Percentiles rank a stretch among this genome's conserved stretches.
Evolutionary conservation across 2,113 vertebrate genomes (phyloP).

Genomic region (Mungos mungo): DNA sequence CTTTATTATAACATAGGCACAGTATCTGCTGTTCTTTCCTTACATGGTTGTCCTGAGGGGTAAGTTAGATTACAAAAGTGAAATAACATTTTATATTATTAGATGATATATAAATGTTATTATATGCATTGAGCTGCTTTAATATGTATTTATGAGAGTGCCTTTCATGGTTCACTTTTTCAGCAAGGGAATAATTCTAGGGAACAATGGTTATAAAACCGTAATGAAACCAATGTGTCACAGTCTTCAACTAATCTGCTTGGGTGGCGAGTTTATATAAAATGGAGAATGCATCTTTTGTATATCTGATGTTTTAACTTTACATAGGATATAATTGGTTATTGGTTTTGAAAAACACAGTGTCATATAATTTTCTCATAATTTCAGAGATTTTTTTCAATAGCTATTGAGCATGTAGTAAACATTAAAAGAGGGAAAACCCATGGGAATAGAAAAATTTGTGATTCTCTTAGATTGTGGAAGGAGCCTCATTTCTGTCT

Average conservation of each 20-base stretch:
- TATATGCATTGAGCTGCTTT: background rate
- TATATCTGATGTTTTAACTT: conserved; percentile 24
- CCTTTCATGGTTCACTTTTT: conserved; percentile 41
- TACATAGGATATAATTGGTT: background rate
- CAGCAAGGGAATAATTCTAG: conserved; percentile 40
- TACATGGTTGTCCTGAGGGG: background rate
- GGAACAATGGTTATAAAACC: conserved; percentile 42
- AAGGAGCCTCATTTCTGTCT: conserved; percentile 5
- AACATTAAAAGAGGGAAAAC: background rate
- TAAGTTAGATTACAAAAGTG: conserved; percentile 17
- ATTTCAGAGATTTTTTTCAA: background rate
- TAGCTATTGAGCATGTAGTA: background rate
- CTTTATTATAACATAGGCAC: background rate
- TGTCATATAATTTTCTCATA: conserved; percentile 26
- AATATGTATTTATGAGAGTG: conserved; percentile 18
- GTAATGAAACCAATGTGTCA: conserved; percentile 56
- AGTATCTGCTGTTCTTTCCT: background rate
- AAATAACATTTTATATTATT: conserved; percentile 46
- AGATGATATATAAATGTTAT: conserved; percentile 17
- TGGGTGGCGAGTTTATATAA: conserved; percentile 45
- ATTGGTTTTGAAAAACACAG: conserved; percentile 28
- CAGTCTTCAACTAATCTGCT: conserved; percentile 46
- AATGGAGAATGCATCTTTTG: conserved; percentile 33
- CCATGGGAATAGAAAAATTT: background rate
- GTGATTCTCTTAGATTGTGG: background rate